Evolutionary conservation across 2,888 invertebrate genomes (phyloP), one percentile per base, ranked within the genome.

Genomic region (Dolomedes plantarius): DNA sequence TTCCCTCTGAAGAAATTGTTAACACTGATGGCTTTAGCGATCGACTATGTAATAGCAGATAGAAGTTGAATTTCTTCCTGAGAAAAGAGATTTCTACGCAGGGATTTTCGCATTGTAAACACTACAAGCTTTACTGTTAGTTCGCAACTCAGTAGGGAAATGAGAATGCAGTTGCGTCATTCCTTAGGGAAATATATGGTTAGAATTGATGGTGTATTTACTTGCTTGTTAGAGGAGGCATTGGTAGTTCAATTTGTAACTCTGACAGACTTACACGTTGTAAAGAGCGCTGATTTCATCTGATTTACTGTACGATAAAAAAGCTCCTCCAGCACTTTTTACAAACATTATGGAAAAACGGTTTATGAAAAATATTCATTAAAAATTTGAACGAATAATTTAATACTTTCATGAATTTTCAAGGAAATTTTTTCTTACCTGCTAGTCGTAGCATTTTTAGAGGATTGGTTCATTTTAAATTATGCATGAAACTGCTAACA

Each of bases 1-100:
- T 75, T 56, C 31, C 72, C 32, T 39, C 74, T 73, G 83, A 85
- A 73, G 73, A 73, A 65, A 76, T 77, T 85, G 83, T 85, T 85
- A 85, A 77, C 83, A 85, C 83, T 85, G 83, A 85, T 85, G 83
- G 83, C 77, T 77, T 77, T 85, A 85, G 83, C 83, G 72, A 85
- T 85, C 83, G 83, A 77, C 83, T 73, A 73, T 78, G 83, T 85
- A 85, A 73, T 77, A 72, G 77, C 83, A 85, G 72, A 85, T 85
- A 77, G 77, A 77, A 85, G 77, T 73, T 39, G 83, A 77, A 72
- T 77, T 85, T 68, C 32, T 56, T 67, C 68, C 9, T 39, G 41
- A 36, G 32, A 36, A 50, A 39, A 68, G 68, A 68, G 19, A 56
- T 56, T 56, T 56, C 56, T 56, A 23, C 3, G 23, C 23, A 64